Evolutionary conservation across 1,140 invertebrate genomes (phyloP).

Genomic region (Nasonia giraulti): DNA sequence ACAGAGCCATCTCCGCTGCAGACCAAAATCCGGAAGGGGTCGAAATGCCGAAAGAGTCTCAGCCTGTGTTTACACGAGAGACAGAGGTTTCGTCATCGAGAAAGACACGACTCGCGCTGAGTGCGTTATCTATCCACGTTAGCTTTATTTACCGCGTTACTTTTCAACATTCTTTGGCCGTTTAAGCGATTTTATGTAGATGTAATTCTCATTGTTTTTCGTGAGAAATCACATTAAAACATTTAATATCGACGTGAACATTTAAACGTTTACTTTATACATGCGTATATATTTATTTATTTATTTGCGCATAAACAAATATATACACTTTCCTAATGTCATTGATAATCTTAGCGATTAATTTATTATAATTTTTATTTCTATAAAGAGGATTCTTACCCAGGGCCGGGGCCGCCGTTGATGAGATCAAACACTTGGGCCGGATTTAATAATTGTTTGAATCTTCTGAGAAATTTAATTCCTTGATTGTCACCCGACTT

Average conservation of each 20-base stretch:
- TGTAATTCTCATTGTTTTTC: background rate
- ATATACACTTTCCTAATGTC: background rate
- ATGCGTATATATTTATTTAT: constrained; percentile 13
- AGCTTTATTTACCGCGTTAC: background rate
- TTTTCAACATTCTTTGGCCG: background rate
- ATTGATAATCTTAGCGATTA: background rate
- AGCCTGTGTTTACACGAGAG: constrained; percentile 73
- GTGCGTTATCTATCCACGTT: background rate
- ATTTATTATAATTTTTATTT: background rate
- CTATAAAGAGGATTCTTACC: constrained; percentile 74
- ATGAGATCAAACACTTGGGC: constrained; percentile 98
- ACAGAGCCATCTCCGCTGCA: constrained; percentile 96
- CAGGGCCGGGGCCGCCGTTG: constrained; percentile 89
- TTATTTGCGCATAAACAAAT: background rate
- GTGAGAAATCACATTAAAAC: background rate
- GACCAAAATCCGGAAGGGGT: constrained; percentile 92
- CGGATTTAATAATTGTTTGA: constrained; percentile 97
- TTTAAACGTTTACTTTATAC: constrained; percentile 2
- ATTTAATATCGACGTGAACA: background rate
- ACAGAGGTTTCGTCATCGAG: constrained; percentile 16
- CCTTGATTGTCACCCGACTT: constrained; percentile 98
- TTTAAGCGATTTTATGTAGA: background rate
- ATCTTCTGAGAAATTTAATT: constrained; percentile 95
- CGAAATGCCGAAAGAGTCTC: constrained; percentile 91
- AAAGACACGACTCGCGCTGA: constrained; percentile 8